phyloP scores from a whole-genome alignment of 2,888 invertebrate species.

The Bibio marci region DNA sequence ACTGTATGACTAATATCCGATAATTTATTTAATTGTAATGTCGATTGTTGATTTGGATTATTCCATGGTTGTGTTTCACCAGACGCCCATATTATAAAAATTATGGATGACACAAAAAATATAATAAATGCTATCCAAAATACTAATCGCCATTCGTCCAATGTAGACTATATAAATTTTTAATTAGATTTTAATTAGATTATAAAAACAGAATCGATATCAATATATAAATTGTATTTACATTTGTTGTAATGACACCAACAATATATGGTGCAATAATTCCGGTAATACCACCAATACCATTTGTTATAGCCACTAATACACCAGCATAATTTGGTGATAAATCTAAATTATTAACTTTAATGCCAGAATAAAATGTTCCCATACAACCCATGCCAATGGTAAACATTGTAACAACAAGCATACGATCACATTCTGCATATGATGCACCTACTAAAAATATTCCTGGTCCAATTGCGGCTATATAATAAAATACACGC shows the following conservation, averaged over 20 bases:
- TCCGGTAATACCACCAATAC: slow-evolving; percentile 41
- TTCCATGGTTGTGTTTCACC: slow-evolving; percentile 67
- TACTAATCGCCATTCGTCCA: slow-evolving; percentile 56
- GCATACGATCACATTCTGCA: slow-evolving; percentile 44
- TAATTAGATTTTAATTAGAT: too few relatives aligned
- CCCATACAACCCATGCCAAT: slow-evolving; percentile 54
- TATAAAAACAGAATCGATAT: too few relatives aligned
- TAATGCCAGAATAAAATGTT: slow-evolving; percentile 52
- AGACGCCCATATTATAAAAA: slow-evolving; percentile 53
- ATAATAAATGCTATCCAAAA: slow-evolving; percentile 65
- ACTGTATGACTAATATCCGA: too few relatives aligned
- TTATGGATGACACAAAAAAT: slow-evolving; percentile 44
- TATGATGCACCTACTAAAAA: slow-evolving; percentile 52
- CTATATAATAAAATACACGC: too few relatives aligned
- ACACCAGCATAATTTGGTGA: slow-evolving; percentile 49
- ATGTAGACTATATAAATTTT: slow-evolving; percentile 31
- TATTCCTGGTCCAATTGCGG: slow-evolving; percentile 47
- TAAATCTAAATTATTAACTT: slow-evolving; percentile 47
- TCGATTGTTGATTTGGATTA: slow-evolving; percentile 19
- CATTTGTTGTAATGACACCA: slow-evolving; percentile 44
- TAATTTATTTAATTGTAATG: too few relatives aligned
- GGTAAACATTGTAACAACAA: slow-evolving; percentile 44
- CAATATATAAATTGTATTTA: slow-evolving; percentile 23
- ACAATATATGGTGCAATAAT: slow-evolving; percentile 52
- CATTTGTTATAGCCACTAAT: slow-evolving; percentile 50